Percentiles rank a stretch among this genome's conserved stretches.
Evolutionary conservation across 2,113 vertebrate species (phyloP).

Genomic region (Catharus bicknelli): DNA sequence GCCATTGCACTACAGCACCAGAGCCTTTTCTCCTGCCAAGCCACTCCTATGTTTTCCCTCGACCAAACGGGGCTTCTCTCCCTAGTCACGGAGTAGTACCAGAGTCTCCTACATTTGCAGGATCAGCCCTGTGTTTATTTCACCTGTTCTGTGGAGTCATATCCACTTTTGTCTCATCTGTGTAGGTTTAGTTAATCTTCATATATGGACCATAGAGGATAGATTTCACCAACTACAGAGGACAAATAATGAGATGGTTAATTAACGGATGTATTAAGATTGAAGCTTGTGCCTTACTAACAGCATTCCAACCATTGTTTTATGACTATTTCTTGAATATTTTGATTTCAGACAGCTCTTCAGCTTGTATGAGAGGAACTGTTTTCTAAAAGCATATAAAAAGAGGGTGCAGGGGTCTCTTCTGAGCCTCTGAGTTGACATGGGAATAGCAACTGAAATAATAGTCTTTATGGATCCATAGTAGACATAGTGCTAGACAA

Average conservation of each 20-base stretch:
- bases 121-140: background rate
- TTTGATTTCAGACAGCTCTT: background rate
- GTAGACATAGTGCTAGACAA: background rate
- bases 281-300: background rate
- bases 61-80: accelerated
- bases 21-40: background rate
- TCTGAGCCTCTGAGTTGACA: background rate
- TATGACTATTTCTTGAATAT: background rate
- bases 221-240: background rate
- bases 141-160: background rate
- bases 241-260: background rate
- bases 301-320: background rate
- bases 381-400: background rate
- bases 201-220: background rate
- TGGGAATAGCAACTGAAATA: background rate
- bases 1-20: background rate
- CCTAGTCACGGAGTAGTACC: accelerated
- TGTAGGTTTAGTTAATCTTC: background rate
- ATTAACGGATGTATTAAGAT: background rate
- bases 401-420: background rate
- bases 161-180: background rate
- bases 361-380: background rate
- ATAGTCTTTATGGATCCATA: background rate
- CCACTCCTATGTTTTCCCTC: background rate
- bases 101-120: background rate